Percentiles rank a stretch among this genome's conserved stretches.
Conservation (phyloP, 2,797 vertebrate genomes). For the Siniperca undulata region DNA sequence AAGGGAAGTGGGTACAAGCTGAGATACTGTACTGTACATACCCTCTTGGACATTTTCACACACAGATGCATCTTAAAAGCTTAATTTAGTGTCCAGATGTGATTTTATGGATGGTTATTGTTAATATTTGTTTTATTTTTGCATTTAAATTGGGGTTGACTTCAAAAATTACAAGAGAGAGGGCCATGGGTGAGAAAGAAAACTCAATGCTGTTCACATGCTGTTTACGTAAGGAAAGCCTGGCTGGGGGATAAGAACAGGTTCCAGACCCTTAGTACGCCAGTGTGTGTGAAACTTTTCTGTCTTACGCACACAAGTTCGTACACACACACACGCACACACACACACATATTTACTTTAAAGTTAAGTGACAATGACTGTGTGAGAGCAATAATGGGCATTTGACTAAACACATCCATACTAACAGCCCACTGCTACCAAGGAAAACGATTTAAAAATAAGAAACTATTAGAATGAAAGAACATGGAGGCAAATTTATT, state of each 20-base stretch:
- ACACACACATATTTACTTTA: not conserved
- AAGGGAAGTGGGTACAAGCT: constrained; percentile 41
- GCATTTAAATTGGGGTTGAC: not conserved
- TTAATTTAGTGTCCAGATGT: not conserved
- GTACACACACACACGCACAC: not conserved
- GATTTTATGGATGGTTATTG: constrained; percentile 18
- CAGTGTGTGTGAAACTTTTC: constrained; percentile 31
- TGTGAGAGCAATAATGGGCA: not conserved
- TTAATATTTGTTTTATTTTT: constrained; percentile 11
- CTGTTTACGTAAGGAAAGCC: constrained; percentile 76
- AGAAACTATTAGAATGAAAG: not conserved
- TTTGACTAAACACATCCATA: not conserved
- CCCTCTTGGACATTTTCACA: not conserved
- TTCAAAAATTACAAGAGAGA: constrained; percentile 24
- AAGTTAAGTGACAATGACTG: not conserved
- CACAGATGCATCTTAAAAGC: constrained; percentile 23
- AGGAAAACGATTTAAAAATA: not conserved
- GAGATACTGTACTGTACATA: constrained; percentile 35
- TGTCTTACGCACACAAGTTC: constrained; percentile 24
- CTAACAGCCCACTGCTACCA: constrained; percentile 1
- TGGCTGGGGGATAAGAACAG: constrained; percentile 67
- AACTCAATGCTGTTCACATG: constrained; percentile 52
- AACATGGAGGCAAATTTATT: constrained; percentile 43
- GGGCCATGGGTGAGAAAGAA: constrained; percentile 67
- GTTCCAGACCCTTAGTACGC: constrained; percentile 52